phyloP scores from a whole-genome alignment of 2,888 invertebrate genomes.

The Myopa tessellatipennis region DNA sequence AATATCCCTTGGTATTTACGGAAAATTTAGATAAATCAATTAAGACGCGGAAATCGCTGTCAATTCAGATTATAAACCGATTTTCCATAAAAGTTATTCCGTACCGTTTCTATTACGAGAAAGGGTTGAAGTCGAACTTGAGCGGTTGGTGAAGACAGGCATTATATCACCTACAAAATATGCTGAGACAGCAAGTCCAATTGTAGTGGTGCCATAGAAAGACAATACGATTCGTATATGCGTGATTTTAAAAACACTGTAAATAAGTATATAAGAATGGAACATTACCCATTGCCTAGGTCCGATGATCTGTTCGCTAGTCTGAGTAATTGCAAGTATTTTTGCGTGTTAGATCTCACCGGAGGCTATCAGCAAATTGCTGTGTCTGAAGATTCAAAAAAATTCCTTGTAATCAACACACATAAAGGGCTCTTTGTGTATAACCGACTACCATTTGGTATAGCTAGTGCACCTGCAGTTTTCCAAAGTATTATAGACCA shows the following conservation, averaged over 20 bases:
- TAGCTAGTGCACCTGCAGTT: constrained; percentile 43
- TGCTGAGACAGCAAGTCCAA: background rate
- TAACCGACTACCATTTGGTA: constrained; percentile 44
- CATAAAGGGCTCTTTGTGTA: constrained; percentile 44
- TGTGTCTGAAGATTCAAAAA: constrained; percentile 45
- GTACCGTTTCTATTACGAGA: background rate
- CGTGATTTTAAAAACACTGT: constrained; percentile 17
- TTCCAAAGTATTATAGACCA: constrained; percentile 45
- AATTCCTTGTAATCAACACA: constrained; percentile 53
- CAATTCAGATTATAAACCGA: background rate
- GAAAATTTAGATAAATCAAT: background rate
- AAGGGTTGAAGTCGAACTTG: background rate
- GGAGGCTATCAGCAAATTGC: constrained; percentile 6
- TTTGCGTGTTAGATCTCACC: background rate
- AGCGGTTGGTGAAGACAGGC: background rate
- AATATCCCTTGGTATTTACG: background rate
- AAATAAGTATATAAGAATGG: constrained; percentile 4
- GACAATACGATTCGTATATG: constrained; percentile 12
- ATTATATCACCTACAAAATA: background rate
- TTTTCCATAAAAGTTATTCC: background rate
- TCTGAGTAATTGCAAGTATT: background rate
- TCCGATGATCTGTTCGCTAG: background rate
- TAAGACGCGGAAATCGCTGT: constrained; percentile 9
- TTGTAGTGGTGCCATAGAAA: constrained; percentile 9
- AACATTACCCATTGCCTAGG: background rate